Conservation (phyloP, 2,888 invertebrate genomes). For the Syrphus vitripennis region DNA sequence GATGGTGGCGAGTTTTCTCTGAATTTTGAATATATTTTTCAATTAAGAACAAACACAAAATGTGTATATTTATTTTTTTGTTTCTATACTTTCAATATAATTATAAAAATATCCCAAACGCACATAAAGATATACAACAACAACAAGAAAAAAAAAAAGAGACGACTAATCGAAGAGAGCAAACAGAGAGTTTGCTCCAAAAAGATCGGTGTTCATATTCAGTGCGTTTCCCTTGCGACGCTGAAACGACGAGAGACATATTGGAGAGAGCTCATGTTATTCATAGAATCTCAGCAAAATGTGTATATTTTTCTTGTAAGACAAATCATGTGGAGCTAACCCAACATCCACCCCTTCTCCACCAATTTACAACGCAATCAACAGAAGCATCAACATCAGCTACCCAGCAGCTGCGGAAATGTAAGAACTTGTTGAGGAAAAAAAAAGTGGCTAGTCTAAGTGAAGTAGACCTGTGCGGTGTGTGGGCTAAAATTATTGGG, state of each 20-base stretch:
- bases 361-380: not conserved
- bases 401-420: constrained; percentile 25
- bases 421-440: constrained; percentile 42
- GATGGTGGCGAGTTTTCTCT: constrained; percentile 41
- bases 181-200: constrained; percentile 26
- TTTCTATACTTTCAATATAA: constrained; percentile 60
- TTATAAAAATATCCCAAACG: constrained; percentile 63
- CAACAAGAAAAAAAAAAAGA: not conserved
- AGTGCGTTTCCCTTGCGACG: constrained; percentile 31
- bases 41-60: constrained; percentile 59
- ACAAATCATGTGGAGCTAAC: constrained; percentile 38
- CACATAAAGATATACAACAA: constrained; percentile 7
- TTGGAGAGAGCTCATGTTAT: constrained; percentile 44
- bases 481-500: constrained; percentile 20
- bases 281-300: constrained; percentile 51
- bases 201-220: not conserved
- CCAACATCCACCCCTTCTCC: constrained; percentile 11
- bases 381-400: no score
- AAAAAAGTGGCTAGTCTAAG: constrained; percentile 26
- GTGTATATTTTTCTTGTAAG: constrained; percentile 30
- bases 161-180: constrained; percentile 26
- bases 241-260: not conserved
- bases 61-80: constrained; percentile 51
- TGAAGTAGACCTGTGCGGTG: not conserved
- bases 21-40: constrained; percentile 58